A percentile compares a stretch with the other conserved stretches of the same genome.
Conservation (phyloP, 1,140 invertebrate genomes). For the Bombyx mandarina region DNA sequence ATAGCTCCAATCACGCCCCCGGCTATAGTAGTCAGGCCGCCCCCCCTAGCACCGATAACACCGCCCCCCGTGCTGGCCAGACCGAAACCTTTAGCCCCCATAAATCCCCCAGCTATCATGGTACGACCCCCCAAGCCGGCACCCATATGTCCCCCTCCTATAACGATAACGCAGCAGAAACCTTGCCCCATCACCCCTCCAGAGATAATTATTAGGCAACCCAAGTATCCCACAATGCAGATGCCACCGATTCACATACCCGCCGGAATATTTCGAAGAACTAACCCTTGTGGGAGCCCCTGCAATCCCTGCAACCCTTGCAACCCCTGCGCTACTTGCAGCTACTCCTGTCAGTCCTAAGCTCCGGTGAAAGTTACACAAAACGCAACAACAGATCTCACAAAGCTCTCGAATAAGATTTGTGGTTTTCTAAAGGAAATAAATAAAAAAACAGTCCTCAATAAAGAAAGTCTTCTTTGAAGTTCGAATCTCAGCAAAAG, state of each 20-base stretch:
- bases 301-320: slow-evolving; percentile 9
- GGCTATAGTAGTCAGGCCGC: slow-evolving; percentile 29
- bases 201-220: slow-evolving; percentile 29
- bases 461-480: too few species aligned
- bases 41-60: slow-evolving; percentile 21
- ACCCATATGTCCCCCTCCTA: slow-evolving; percentile 29
- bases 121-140: slow-evolving; percentile 28
- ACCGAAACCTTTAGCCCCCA: slow-evolving; percentile 20
- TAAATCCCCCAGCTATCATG: slow-evolving; percentile 29
- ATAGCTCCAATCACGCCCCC: slow-evolving; percentile 27
- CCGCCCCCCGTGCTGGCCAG: slow-evolving; percentile 34
- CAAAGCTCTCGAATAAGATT: too few species aligned
- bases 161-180: slow-evolving; percentile 27
- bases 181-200: slow-evolving; percentile 24
- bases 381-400: too few species aligned
- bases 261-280: slow-evolving; percentile 8
- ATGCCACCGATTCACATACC: slow-evolving; percentile 24
- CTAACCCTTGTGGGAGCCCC: slow-evolving; percentile 3
- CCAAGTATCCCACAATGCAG: slow-evolving; percentile 22
- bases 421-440: too few species aligned
- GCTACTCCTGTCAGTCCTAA: slow-evolving; percentile 6
- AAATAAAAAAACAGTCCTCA: too few species aligned
- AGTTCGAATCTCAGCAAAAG: too few species aligned
- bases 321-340: slow-evolving; percentile 12
- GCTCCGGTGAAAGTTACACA: background rate